Evolutionary conservation across 1,140 invertebrate genomes (phyloP), one percentile per base, ranked within the genome.

Genomic region (Drosophila biarmipes): DNA sequence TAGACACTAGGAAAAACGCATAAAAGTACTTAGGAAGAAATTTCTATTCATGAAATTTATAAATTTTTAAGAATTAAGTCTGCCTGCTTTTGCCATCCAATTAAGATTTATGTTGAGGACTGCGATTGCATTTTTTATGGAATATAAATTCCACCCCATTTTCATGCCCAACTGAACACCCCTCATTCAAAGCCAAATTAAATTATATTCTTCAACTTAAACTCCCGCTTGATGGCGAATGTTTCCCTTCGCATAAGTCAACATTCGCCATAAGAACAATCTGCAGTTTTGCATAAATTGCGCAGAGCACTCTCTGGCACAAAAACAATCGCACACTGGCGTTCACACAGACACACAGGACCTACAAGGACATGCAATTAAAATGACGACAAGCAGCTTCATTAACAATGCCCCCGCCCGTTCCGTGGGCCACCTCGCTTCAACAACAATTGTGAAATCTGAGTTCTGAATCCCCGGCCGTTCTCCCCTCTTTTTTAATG

Each of bases 311-410:
- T 55, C 63, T 37, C 76, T 19, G n/a, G 27, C 38, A 35, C 31
- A 51, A 72, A 72, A 72, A 72, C 53, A 72, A 49, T 51, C 35
- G 35, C 19, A 57, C 46, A n/a, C 46, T 48, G 38, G 37, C 37
- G 8, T 24, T 15, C 14, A 45, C 56, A 34, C 17, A 15, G 17
- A 10, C 11, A 31, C 58, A 45, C 12, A 21, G 48, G 43, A 29
- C 49, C 29, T 42, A 56, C 64, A 52, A 76, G 72, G 53, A 84
- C 78, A 84, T 73, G 81, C 78, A 85, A 84, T 84, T 84, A 84
- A 84, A 85, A 79, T 63, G 66, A 72, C 78, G 80, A 84, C 80
- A 84, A 84, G 80, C 80, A 76, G 81, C 84, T 85, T 84, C 80
- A 84, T 84, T 85, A 84, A 84, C 80, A 76, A 76, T 75, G 59